These are phyloP conservation scores for Heterotilapia buettikoferi DNA, from an alignment of 2,113 vertebrate species.

Conservation along the genomic window DNA sequence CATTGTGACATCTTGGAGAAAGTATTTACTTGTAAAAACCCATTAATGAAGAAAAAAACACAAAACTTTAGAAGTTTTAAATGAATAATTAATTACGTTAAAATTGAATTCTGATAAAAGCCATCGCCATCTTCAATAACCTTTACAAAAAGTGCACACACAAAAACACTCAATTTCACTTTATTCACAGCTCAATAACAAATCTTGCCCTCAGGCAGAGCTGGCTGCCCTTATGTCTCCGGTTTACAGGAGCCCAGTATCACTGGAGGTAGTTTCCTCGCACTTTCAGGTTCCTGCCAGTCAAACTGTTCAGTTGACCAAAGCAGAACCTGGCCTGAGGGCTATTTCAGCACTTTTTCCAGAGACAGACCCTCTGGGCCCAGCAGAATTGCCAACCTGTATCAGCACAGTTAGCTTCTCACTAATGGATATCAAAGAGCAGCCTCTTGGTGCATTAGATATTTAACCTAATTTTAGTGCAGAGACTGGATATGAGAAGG, in stretches of 20 bases:
- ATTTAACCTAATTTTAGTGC: conserved; percentile 16
- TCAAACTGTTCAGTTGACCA: conserved; percentile 21
- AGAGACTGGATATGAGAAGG: not conserved
- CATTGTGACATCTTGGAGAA: conserved; percentile 20
- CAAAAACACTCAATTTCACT: not conserved
- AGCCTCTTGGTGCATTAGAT: conserved; percentile 8
- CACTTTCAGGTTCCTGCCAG: not conserved
- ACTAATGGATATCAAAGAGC: conserved; percentile 39
- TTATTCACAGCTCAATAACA: not conserved
- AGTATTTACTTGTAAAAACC: not conserved
- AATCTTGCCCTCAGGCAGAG: not conserved
- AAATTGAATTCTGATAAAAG: not conserved
- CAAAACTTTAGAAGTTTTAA: not conserved
- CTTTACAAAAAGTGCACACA: not conserved
- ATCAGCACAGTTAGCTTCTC: conserved; percentile 8
- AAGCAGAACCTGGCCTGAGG: not conserved
- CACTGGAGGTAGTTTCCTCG: not conserved
- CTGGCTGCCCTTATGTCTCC: not conserved
- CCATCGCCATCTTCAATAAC: not conserved
- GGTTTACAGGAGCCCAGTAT: not conserved
- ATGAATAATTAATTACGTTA: not conserved
- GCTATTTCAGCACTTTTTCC: conserved; percentile 6
- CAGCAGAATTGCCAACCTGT: not conserved
- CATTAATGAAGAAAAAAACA: not conserved
- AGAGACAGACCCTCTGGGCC: not conserved